A percentile compares a stretch with the other conserved stretches of the same genome.
These are phyloP conservation scores for Colius striatus DNA, from an alignment of 2,113 vertebrate species.

Conservation along the genomic window DNA sequence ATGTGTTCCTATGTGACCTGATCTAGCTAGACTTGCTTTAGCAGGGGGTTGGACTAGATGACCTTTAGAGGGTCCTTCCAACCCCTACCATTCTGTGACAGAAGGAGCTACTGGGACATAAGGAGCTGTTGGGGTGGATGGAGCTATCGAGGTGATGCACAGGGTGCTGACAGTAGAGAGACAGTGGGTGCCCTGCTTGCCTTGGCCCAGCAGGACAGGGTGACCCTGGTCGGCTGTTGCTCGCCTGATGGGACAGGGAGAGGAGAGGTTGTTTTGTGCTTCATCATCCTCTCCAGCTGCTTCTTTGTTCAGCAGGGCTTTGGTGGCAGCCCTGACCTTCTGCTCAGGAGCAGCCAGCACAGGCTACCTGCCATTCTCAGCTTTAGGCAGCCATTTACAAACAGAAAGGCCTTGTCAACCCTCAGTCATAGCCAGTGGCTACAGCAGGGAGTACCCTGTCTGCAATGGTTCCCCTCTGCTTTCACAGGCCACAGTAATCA, in stretches of 20 bases:
- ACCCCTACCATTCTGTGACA: neutral
- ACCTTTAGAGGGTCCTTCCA: too few species aligned
- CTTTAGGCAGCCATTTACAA: neutral
- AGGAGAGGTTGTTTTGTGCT: neutral
- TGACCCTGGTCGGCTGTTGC: neutral
- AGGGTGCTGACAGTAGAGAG: neutral
- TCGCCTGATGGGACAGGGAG: rapidly evolving
- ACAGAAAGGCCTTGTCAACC: neutral
- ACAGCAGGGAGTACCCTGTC: neutral
- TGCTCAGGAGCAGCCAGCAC: neutral
- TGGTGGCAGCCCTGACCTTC: rapidly evolving
- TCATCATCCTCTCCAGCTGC: rapidly evolving
- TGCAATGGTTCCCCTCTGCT: neutral
- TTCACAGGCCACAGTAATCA: neutral
- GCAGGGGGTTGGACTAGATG: too few species aligned
- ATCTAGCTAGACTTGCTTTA: too few species aligned
- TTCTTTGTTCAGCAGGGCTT: neutral
- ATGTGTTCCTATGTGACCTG: too few species aligned
- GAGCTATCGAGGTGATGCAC: neutral
- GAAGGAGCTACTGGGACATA: rapidly evolving
- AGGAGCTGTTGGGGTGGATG: neutral
- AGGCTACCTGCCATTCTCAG: neutral
- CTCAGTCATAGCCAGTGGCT: neutral
- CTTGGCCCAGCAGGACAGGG: neutral
- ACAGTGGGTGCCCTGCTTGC: neutral